Base-by-base conservation (phyloP, 2,113 vertebrate genomes). In the Sinocyclocheilus grahami region DNA sequence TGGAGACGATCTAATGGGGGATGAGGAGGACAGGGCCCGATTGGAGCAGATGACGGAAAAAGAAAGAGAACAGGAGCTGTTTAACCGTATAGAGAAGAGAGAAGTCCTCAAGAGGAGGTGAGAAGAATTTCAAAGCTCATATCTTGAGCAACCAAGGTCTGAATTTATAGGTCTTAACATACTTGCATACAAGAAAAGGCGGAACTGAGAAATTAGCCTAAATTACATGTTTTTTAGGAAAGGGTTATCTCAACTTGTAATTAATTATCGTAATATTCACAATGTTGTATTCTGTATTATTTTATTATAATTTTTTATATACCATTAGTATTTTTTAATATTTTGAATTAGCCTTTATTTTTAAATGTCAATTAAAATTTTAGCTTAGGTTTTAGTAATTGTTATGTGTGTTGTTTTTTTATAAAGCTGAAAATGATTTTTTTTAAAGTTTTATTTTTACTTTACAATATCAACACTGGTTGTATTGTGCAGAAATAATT, bases 11-110 rank as follows among this genome's bases (percentile, higher is more conserved):
- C 90, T 99, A 85, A 99, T 99, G 98, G 98, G 98, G 46, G 98
- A 99, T 85, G 98, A 98, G 20, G 98, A 99, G 91, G 98, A 99
- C 89, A 85, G 98, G 86, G 97, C 98, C 78, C 95, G 98, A 0
- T 94, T 99, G 90, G 98, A 99, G 85, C 97, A 99, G 94, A 99
- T 99, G 98, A 99, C 98, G 0, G 98, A 99, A 92, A 99, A 99
- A 87, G 98, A 99, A 90, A 92, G 98, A 39, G 98, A 99, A 37
- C 98, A 99, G 87, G 98, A 99, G 86, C 95, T 99, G 30, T 99
- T 99, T 91, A 99, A 99, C 89, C 93, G 98, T 86, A 99, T 99
- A 79, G 98, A 99, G 92, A 99, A 99, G 90, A 94, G 98, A 93
- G 98, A 99, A 93, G 98, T 99, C 89, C 93, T 99, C 7, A 99